A percentile compares a stretch with the other conserved stretches of the same genome.
Conservation (phyloP, 37 sponge, comb jelly and placozoan genomes). For the Petrosia ficiformis region DNA sequence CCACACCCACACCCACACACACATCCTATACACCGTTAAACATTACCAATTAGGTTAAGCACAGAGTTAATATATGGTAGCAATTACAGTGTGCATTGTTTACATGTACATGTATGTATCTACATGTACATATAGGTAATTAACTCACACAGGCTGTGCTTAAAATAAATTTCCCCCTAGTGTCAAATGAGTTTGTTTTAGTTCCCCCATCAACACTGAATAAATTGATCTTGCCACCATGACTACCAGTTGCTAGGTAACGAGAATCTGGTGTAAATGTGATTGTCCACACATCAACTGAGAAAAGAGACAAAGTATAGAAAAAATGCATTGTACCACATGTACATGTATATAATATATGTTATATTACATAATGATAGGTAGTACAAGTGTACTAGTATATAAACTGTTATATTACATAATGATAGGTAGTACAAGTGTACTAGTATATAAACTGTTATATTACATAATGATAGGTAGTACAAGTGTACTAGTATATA, state of each 20-base stretch:
- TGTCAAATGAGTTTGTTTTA: constrained; percentile 82
- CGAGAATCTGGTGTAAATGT: constrained; percentile 81
- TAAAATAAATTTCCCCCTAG: constrained; percentile 93
- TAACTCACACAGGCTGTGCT: constrained; percentile 89
- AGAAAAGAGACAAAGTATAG: constrained; percentile 43
- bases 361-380: background rate
- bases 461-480: background rate
- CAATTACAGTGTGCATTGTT: too few relatives aligned
- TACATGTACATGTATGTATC: too few relatives aligned
- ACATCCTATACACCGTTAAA: too few relatives aligned
- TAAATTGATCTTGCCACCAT: constrained; percentile 90
- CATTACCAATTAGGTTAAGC: too few relatives aligned
- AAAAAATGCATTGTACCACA: constrained; percentile 25
- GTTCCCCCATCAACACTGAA: constrained; percentile 84
- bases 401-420: too few relatives aligned
- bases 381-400: background rate
- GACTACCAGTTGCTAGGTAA: constrained; percentile 92
- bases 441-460: background rate
- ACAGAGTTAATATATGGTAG: too few relatives aligned
- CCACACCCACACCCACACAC: too few relatives aligned
- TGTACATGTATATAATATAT: background rate
- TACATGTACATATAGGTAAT: too few relatives aligned
- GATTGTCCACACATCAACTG: constrained; percentile 95
- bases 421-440: too few relatives aligned
- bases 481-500: background rate